Conservation (phyloP, 2,888 invertebrate species). For the Apamea monoglypha region DNA sequence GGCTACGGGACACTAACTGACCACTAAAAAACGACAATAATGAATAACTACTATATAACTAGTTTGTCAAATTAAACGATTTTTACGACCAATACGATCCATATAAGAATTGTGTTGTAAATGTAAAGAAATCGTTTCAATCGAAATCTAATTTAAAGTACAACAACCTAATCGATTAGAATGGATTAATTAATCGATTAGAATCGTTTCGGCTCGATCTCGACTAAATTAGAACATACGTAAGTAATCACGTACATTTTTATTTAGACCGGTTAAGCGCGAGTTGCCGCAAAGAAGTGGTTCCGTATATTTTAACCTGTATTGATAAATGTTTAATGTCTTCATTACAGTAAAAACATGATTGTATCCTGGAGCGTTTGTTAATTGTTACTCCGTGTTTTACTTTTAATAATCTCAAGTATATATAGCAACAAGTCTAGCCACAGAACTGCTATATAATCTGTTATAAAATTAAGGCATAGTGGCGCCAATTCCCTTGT, state of each 20-base stretch:
- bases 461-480: neutral
- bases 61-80: slow-evolving; percentile 62
- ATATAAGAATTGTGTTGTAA: slow-evolving; percentile 66
- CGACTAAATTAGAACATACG: slow-evolving; percentile 80
- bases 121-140: slow-evolving; percentile 71
- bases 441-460: neutral
- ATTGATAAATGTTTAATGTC: slow-evolving; percentile 57
- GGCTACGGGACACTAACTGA: slow-evolving; percentile 30
- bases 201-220: slow-evolving; percentile 68
- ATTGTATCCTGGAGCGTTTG: slow-evolving; percentile 39
- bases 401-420: slow-evolving; percentile 12
- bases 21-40: slow-evolving; percentile 50
- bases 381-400: slow-evolving; percentile 46
- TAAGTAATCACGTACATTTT: slow-evolving; percentile 71
- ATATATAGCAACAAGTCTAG: neutral
- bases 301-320: slow-evolving; percentile 64
- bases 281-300: slow-evolving; percentile 40
- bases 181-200: slow-evolving; percentile 77
- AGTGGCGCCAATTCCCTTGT: too few species aligned
- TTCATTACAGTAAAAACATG: slow-evolving; percentile 61
- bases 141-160: slow-evolving; percentile 76
- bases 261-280: slow-evolving; percentile 59
- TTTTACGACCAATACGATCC: slow-evolving; percentile 57
- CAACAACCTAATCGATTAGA: slow-evolving; percentile 79
- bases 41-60: slow-evolving; percentile 50